Base-by-base conservation (phyloP, 2,797 vertebrate species). In the Siniperca obscura region DNA sequence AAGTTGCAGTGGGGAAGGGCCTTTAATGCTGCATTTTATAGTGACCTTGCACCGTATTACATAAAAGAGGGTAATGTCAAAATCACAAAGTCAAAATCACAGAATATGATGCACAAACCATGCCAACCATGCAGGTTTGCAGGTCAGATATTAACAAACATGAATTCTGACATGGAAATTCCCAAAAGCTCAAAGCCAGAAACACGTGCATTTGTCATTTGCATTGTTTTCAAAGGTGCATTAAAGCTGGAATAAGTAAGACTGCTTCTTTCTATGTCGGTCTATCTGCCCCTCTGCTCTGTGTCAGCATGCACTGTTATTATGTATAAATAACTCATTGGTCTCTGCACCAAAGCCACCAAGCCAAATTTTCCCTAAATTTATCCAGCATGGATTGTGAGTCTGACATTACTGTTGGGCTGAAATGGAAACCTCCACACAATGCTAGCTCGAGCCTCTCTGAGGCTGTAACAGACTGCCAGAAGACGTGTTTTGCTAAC, bases 401-500 rank as follows among this genome's bases (percentile, higher is more conserved):
- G 40, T 52, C 68, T 85, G 76, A 76, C 78, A 79, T 87, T 80
- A 76, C 80, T 80, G 86, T 82, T 59, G 78, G 70, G 40, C 79
- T 82, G 85, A 89, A 89, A 90, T 60, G 42, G 77, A 90, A 87
- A 79, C 85, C 57, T 87, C 73, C 60, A 81, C 89, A 84, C 79
- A 85, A 80, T 66, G 69, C 40, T 50, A 57, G 48, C 77, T 80
- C 4, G 5, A 82, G 76, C 82, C 76, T 84, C 81, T 61, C 30
- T 64, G 53, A 69, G 71, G 69, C 80, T 84, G 57, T 66, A 87
- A 75, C 78, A 86, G 67, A 83, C 87, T 84, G 87, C 82, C 84
- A 79, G 81, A 78, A 87, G 86, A 87, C 67, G 70, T 80, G 74
- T 90, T 91, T 87, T 80, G 81, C 82, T 87, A 81, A 90, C 82